phyloP scores from a whole-genome alignment of 2,797 vertebrate genomes.

The Molossus alvarezi region DNA sequence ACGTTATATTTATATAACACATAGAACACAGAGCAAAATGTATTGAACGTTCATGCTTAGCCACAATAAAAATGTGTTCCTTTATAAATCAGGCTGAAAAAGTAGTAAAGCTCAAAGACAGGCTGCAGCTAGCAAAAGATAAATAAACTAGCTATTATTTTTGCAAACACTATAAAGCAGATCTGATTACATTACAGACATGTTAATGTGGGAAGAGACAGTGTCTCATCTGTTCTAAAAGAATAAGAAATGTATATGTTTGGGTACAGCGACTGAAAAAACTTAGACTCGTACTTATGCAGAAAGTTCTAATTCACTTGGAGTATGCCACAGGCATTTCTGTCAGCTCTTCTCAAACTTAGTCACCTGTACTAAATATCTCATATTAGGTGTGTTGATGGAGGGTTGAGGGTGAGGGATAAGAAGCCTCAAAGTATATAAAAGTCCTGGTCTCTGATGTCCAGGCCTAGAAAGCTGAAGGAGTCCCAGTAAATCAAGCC shows the following conservation, averaged over 20 bases:
- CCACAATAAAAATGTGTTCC: not conserved
- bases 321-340: not conserved
- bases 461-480: not conserved
- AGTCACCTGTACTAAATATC: not conserved
- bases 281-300: not conserved
- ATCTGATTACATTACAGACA: not conserved
- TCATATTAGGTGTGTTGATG: not conserved
- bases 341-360: conserved; percentile 22
- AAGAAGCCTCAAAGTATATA: not conserved
- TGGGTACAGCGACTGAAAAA: not conserved
- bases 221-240: not conserved
- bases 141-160: conserved; percentile 15
- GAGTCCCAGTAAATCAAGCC: not conserved
- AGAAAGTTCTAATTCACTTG: conserved; percentile 10
- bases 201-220: not conserved
- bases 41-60: not conserved
- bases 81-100: conserved; percentile 59
- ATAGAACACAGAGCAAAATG: not conserved
- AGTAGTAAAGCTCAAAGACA: conserved; percentile 31
- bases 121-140: not conserved
- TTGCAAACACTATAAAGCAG: not conserved
- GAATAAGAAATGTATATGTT: not conserved
- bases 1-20: not conserved
- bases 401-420: not conserved
- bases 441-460: not conserved